A percentile compares a stretch with the other conserved stretches of the same genome.
phyloP scores from a whole-genome alignment of 2,797 vertebrate genomes.

The Amblyraja radiata region DNA sequence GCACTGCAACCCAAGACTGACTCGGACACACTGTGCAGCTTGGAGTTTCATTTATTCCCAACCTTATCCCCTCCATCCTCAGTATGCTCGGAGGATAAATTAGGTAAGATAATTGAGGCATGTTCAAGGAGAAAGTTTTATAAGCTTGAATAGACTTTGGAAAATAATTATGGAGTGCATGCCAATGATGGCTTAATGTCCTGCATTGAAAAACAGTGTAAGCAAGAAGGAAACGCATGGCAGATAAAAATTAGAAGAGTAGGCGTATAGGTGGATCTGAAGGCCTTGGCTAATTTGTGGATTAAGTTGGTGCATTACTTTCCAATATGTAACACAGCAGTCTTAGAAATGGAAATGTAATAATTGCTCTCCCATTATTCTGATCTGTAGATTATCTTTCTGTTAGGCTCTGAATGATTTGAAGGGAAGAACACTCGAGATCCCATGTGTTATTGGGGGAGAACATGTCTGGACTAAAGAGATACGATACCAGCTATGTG shows the following conservation, averaged over 20 bases:
- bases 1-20: background rate
- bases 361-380: background rate
- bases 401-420: slow-evolving; percentile 65
- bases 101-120: background rate
- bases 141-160: background rate
- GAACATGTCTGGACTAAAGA: slow-evolving; percentile 82
- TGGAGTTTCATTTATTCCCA: background rate
- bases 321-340: background rate
- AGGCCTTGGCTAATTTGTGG: background rate
- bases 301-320: background rate
- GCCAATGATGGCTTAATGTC: background rate
- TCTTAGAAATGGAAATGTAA: background rate
- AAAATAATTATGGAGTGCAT: background rate
- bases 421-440: slow-evolving; percentile 70
- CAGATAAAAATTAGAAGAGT: background rate
- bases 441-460: slow-evolving; percentile 84
- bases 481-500: slow-evolving; percentile 77
- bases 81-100: background rate
- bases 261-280: background rate
- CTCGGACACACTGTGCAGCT: too few species aligned
- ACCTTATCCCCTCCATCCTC: background rate
- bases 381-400: background rate
- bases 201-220: background rate
- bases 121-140: background rate
- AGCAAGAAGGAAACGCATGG: background rate